Base-by-base conservation (phyloP, 2,113 vertebrate species). In the Pelobates fuscus region DNA sequence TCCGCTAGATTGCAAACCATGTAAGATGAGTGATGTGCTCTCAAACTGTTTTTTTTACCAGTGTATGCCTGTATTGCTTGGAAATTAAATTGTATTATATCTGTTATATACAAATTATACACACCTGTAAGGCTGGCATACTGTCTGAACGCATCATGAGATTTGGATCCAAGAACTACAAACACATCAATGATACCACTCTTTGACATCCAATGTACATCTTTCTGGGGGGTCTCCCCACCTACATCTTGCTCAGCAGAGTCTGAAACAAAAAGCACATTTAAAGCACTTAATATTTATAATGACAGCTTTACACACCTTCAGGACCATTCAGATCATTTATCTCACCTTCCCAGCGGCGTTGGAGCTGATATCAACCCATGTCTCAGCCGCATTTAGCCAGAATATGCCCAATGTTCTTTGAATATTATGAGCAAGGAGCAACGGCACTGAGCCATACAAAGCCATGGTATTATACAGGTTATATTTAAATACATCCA, bases 401-500 rank as follows among this genome's bases (percentile, higher is more conserved):
- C 95, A 98, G 82, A 98, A 97, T 75, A 98, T 83, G 17, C 93
- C 96, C 30, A 94, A 88, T 27, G 95, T 93, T 1, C 92, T 88
- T 26, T 92, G 90, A 2, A 86, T 0, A 5, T 81, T 93, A 84
- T 96, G 96, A 0, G 95, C 94, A 46, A 98, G 77, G 46, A 98
- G 89, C n/a, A 96, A 86, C 0, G 96, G 96, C 1, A 98, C 93
- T 0, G 94, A 85, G 0, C 95, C 95, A 0, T 97, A 98, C 1
- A 98, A 88, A 0, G 96, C 95, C 96, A 98, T 98, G 17, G 93
- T 93, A 66, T 92, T 96, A 80, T 89, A 86, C 1, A 98, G 80
- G 80, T 98, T 95, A 1, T 98, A 98, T 82, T 98, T 94, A 89
- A 98, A 98, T 30, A 98, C 96, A 15, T 98, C 96, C 82, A 98